Base-by-base conservation (phyloP, 2,888 invertebrate genomes). In the Erannis defoliaria region DNA sequence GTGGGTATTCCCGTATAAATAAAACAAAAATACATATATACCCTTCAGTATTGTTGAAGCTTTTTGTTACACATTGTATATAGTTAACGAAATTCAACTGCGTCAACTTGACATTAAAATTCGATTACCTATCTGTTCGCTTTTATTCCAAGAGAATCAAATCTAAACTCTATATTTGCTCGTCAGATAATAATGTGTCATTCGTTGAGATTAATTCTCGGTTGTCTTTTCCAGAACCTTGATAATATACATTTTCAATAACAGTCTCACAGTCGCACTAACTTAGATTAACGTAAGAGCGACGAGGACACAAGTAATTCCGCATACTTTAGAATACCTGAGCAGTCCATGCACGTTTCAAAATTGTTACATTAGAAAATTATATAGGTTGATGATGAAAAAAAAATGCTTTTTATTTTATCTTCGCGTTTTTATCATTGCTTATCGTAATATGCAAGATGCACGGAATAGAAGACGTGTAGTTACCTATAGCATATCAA, bases 401-500 rank as follows among this genome's bases (percentile, higher is more conserved):
- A n/a, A 38, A 8, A 37, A 1, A n/a, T 35, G 37, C 5, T 10
- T 37, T 37, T 5, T 37, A 16, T 16, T 37, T 8, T 14, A 2
- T 8, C 37, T n/a, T 14, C 35, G 6, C n/a, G 33, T 33, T 12
- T 46, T 31, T 5, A 14, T 5, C 26, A 19, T 40, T n/a, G 8
- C 26, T 8, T 43, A 26, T n/a, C n/a, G n/a, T n/a, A 19, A 5
- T 21, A 14, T 33, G 6, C 31, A 6, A 31, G 10, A 19, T 29
- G 16, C 35, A 21, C 29, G 8, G 1, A 51, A 16, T 31, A 42
- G 29, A 23, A 49, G 14, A 19, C 4, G 23, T n/a, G n/a, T 26
- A 5, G 8, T 26, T 4, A 26, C 10, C 29, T 33, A 9, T 64
- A 62, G 72, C 62, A 72, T 53, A 40, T 48, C 16, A 33, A 50